Base-by-base conservation (phyloP, 2,797 vertebrate species). In the Scarus forsteni region DNA sequence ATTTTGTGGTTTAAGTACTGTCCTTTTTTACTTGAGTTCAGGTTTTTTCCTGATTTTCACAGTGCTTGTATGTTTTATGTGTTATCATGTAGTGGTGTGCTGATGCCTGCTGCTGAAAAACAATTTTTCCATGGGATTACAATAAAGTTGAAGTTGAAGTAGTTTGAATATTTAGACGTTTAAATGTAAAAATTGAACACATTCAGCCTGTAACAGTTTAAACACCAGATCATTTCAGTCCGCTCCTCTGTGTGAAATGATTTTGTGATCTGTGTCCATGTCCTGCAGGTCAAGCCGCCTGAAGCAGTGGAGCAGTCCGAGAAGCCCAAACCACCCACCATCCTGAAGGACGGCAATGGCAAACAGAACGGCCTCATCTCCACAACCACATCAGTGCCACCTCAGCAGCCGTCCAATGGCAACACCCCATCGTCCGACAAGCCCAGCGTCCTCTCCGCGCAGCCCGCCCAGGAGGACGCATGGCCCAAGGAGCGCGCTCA, bases 401-500 rank as follows among this genome's bases (percentile, higher is more conserved):
- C 0, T 34, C 94, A 85, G 73, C 87, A 75, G 3, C 93, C 90
- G 86, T 94, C 92, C 93, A 95, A 93, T 77, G 96, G 81, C 62
- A 91, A 60, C 89, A 92, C 85, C 34, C 51, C 75, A 0, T 70
- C 64, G 2, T 61, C 80, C 0, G 85, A 87, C 8, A 94, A 85
- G 88, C 36, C 89, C 7, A 91, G 84, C 77, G 92, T 87, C 79
- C 75, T 1, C 45, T 83, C 43, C 84, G 79, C 49, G 78, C 93
- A 0, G 88, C 39, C 77, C 79, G 0, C 84, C 80, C 80, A 79
- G 55, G 92, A 95, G 79, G 57, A 94, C 8, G 40, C 94, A 64
- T 96, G 92, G 92, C 91, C 89, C 0, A 72, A 91, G 70, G 96
- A 97, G 89, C 96, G 96, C 10, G 92, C 96, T 52, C 96, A 98